Base-by-base conservation (phyloP, 2,797 vertebrate genomes). In the Paratrypauchen microcephalus region DNA sequence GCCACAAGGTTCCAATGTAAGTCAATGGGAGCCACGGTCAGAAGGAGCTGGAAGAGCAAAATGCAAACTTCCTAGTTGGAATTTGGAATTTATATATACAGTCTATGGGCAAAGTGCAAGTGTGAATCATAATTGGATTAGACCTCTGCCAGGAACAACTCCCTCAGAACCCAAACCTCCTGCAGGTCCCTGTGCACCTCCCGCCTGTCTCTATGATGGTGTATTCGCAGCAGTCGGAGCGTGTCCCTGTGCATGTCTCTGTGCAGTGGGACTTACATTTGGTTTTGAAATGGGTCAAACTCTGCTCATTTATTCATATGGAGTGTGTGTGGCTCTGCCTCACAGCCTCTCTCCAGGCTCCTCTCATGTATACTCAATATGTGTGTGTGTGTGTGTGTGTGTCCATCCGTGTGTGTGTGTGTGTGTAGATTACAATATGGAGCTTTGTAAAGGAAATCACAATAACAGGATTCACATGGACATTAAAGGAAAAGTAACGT, bases 261-360 rank as follows among this genome's bases (percentile, higher is more conserved):
- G 64, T 74, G 77, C 77, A 81, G 74, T 73, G 50, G 55, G 67
- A 80, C 81, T 65, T 81, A 84, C 84, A 89, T 90, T 89, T 90
- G 88, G 87, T 88, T 90, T 92, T 92, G 89, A 91, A 92, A 91
- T 92, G 90, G 90, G 87, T 90, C 90, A 91, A 91, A 91, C 85
- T 83, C 86, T 75, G 67, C 79, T 91, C 88, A 91, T 89, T 90
- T 92, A 92, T 91, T 92, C 89, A 91, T 92, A 89, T 78, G 79
- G 80, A 57, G 80, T 90, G 81, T 87, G 88, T 82, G 78, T 76
- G 79, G 83, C 83, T 91, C 86, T 81, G 83, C 48, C 86, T 86
- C 84, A 78, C 83, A 89, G 85, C 65, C 72, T 68, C 39, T 74
- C 76, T 76, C 66, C 45, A 55, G 74, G 73, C 88, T 72, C 76